A percentile compares a stretch with the other conserved stretches of the same genome.
Conservation (phyloP, 2,888 invertebrate species). For the Lottia scabra region DNA sequence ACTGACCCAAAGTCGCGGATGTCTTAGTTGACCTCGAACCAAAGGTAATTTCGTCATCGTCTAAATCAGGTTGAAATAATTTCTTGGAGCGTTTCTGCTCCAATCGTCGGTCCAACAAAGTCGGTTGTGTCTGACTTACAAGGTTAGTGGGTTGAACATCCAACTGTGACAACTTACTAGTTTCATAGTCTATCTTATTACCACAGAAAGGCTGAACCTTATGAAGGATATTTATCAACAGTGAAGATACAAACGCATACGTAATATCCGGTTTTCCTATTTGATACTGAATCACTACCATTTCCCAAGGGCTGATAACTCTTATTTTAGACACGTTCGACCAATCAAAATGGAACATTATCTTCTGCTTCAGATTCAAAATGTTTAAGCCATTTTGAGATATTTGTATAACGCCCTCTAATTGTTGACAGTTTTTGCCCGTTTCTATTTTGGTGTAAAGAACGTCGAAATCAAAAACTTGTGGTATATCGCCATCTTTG, state of each 20-base stretch:
- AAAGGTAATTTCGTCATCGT: too few relatives aligned
- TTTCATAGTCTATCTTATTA: too few relatives aligned
- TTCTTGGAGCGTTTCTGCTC: too few relatives aligned
- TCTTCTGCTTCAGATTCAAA: conserved; percentile 27
- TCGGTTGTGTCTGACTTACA: too few relatives aligned
- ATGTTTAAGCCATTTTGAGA: conserved; percentile 21
- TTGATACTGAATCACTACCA: conserved; percentile 38
- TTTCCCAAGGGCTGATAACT: conserved; percentile 49
- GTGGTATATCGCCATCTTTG: conserved; percentile 10
- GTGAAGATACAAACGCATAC: conserved; percentile 40
- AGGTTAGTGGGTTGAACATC: too few relatives aligned
- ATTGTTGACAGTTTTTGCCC: conserved; percentile 5
- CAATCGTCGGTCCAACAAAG: too few relatives aligned
- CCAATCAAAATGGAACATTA: conserved; percentile 42
- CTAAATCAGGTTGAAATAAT: too few relatives aligned
- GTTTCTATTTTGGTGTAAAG: conserved; percentile 10
- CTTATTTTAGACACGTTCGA: conserved; percentile 41
- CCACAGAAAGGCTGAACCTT: too few relatives aligned
- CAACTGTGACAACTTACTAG: too few relatives aligned
- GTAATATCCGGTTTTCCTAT: conserved; percentile 48
- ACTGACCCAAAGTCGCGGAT: not conserved
- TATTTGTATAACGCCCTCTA: conserved; percentile 15
- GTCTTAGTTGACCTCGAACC: not conserved
- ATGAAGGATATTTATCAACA: conserved; percentile 32
- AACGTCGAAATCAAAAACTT: conserved; percentile 15